Evolutionary conservation across 53 echinoderm and acorn worm species (phyloP).

Genomic region (Astropecten irregularis): DNA sequence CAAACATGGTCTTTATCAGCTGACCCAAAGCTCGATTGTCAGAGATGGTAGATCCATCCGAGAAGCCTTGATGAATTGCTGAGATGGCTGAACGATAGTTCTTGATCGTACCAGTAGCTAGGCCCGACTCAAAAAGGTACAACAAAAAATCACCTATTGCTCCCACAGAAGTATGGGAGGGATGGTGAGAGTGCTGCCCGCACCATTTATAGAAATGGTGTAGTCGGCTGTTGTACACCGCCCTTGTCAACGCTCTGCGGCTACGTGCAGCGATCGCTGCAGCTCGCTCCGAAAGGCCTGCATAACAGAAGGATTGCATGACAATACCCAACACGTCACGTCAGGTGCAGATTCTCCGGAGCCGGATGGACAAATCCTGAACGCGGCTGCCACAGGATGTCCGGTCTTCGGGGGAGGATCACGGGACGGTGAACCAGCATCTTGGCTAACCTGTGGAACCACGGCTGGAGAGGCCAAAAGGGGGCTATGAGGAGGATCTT

Average conservation of each 20-base stretch:
- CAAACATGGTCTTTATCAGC: not conserved
- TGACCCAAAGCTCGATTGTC: not conserved
- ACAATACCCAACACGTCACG: conserved; percentile 36
- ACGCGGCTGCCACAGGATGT: conserved; percentile 11
- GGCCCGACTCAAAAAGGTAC: conserved; percentile 10
- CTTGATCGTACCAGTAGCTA: not conserved
- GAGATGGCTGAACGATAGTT: conserved; percentile 3
- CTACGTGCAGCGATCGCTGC: not conserved
- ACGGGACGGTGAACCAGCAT: too few relatives aligned
- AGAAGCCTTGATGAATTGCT: not conserved
- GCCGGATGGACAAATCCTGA: conserved; percentile 15
- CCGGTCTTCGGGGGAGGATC: too few relatives aligned
- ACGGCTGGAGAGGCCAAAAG: too few relatives aligned
- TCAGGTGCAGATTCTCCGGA: conserved; percentile 3
- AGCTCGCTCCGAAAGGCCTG: conserved; percentile 18
- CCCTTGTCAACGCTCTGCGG: not conserved
- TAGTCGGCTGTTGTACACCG: conserved; percentile 7
- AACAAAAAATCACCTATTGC: not conserved
- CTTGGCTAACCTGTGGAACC: too few relatives aligned
- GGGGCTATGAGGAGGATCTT: too few relatives aligned
- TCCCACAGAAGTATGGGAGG: not conserved
- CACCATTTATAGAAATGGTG: not conserved
- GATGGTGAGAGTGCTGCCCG: not conserved
- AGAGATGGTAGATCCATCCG: not conserved
- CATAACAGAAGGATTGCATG: not conserved